Conservation (phyloP, 2,797 vertebrate species). For the Ibycter americanus region DNA sequence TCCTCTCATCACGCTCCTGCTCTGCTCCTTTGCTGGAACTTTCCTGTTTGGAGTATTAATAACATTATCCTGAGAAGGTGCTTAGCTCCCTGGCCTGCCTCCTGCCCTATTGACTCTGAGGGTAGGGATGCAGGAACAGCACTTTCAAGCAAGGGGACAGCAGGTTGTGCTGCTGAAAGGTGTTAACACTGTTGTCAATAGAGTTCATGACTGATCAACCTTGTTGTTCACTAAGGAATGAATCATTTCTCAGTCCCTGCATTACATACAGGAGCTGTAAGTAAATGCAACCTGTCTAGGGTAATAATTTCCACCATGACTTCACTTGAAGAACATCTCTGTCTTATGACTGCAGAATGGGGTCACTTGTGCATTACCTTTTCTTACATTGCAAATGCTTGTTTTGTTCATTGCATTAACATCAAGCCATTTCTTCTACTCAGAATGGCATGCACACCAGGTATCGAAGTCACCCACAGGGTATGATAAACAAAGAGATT, state of each 20-base stretch:
- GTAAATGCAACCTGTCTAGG: background rate
- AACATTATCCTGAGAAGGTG: background rate
- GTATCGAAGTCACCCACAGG: background rate
- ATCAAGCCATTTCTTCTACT: background rate
- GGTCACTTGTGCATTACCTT: background rate
- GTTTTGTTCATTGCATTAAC: background rate
- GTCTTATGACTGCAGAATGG: background rate
- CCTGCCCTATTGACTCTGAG: background rate
- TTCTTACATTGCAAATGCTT: background rate
- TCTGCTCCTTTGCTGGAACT: background rate
- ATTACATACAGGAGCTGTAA: background rate
- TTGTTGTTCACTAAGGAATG: background rate
- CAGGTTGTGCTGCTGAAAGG: background rate
- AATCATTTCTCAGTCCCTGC: background rate
- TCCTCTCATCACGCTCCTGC: background rate
- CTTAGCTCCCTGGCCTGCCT: background rate
- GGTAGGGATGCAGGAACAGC: background rate
- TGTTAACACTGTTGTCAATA: background rate
- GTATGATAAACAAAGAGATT: slow-evolving; percentile 26
- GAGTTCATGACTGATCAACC: slow-evolving; percentile 1
- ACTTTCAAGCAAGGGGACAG: background rate
- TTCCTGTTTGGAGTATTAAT: background rate
- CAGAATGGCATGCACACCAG: background rate
- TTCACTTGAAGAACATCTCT: background rate
- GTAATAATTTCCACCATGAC: background rate